Evolutionary conservation across 2,113 vertebrate species (phyloP).

Genomic region (Xiphophorus maculatus): DNA sequence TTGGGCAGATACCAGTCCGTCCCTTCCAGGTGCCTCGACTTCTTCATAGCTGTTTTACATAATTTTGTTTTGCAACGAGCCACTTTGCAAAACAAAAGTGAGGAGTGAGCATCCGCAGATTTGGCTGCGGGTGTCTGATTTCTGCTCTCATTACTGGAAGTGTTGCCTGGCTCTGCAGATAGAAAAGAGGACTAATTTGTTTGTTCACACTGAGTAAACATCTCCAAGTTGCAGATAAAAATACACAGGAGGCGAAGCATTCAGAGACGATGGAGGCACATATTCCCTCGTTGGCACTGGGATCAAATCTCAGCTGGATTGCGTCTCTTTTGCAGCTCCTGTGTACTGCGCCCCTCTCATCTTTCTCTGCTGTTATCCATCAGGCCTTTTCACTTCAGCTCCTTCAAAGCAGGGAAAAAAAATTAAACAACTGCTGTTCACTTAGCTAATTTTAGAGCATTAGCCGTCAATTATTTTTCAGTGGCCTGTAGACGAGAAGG

Average conservation of each 20-base stretch:
- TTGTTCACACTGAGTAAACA: constrained; percentile 68
- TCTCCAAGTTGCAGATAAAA: constrained; percentile 57
- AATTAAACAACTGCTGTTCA: constrained; percentile 16
- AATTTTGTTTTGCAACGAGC: constrained; percentile 42
- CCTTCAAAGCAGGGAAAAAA: constrained; percentile 41
- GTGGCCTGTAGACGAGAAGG: constrained; percentile 31
- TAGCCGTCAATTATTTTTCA: constrained; percentile 49
- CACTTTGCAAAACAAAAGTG: constrained; percentile 73
- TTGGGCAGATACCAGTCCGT: neutral
- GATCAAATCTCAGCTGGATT: constrained; percentile 65
- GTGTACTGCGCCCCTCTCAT: constrained; percentile 41
- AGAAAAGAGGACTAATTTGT: constrained; percentile 59
- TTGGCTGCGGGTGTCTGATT: constrained; percentile 56
- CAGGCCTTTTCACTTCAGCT: constrained; percentile 33
- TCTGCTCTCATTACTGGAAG: constrained; percentile 50
- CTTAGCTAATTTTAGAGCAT: constrained; percentile 57
- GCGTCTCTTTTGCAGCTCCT: constrained; percentile 29
- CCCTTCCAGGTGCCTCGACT: constrained; percentile 22
- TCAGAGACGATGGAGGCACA: constrained; percentile 56
- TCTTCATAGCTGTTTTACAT: constrained; percentile 52
- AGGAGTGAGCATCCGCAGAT: constrained; percentile 36
- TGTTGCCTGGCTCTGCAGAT: constrained; percentile 28
- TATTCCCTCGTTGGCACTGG: constrained; percentile 59
- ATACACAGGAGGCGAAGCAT: constrained; percentile 51
- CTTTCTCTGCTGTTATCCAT: constrained; percentile 31